Conservation (phyloP, 2,888 invertebrate genomes). For the Pterostichus niger region DNA sequence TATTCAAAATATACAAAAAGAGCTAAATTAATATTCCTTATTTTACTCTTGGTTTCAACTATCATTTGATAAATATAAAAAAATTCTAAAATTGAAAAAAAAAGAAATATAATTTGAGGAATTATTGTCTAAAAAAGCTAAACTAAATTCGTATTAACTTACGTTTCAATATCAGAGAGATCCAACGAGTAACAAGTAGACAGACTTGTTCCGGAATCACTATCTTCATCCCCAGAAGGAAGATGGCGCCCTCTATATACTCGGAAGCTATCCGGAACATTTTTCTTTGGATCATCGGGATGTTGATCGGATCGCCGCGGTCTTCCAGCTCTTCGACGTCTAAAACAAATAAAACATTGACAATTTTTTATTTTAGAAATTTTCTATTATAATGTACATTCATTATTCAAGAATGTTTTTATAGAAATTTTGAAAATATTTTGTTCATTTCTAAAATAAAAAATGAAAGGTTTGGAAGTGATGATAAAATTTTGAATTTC, state of each 20-base stretch:
- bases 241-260: constrained; percentile 78
- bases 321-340: constrained; percentile 70
- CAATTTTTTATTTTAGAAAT: constrained; percentile 1
- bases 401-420: no score
- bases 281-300: constrained; percentile 72
- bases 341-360: constrained; percentile 65
- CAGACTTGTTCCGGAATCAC: constrained; percentile 76
- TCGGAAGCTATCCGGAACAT: constrained; percentile 79
- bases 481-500: constrained; percentile 57
- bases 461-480: constrained; percentile 49
- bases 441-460: neutral
- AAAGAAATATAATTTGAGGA: no score
- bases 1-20: no score
- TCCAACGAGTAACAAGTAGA: constrained; percentile 77
- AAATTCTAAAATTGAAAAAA: no score
- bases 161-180: constrained; percentile 75
- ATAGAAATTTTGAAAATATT: no score
- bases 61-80: no score
- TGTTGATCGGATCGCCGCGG: constrained; percentile 74
- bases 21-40: no score
- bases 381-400: constrained; percentile 1
- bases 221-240: constrained; percentile 75
- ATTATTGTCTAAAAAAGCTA: no score
- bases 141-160: neutral
- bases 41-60: no score